Base-by-base conservation (phyloP, 2,797 vertebrate genomes). In the Myotis findleyi region DNA sequence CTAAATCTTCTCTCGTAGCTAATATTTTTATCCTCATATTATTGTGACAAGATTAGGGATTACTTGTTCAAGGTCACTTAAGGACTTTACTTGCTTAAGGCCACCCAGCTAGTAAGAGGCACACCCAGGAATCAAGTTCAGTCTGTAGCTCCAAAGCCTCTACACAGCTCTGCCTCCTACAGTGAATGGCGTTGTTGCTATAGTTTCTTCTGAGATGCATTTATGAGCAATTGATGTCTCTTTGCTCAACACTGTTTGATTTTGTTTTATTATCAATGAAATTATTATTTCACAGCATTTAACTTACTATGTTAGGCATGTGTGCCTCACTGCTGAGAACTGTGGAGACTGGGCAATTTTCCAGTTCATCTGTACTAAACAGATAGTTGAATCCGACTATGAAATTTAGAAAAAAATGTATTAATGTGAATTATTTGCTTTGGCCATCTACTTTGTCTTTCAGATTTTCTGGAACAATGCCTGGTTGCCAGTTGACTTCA, bases 351-450 rank as follows among this genome's bases (percentile, higher is more conserved):
- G 49, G 68, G 66, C 75, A 82, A 38, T 92, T 95, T 95, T 95
- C 92, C 91, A 93, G 2, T 86, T 92, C 66, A 88, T 82, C 41
- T 82, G 20, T 95, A 87, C 76, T 93, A 81, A 93, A 85, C 55
- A 82, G 83, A 90, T 38, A 94, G 80, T 85, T 77, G 84, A 87
- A 80, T 89, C 71, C 66, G 41, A 80, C 69, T 57, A 64, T 0
- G 1, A 82, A 82, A 41, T 97, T 90, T 82, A 72, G 76, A 73
- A 82, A 36, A 41, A 85, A 88, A 93, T 86, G 55, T 71, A 53
- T 75, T 82, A 76, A 91, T 86, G 27, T 93, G 57, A 93, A 80
- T 92, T 71, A 75, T 92, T 96, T 93, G 51, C 72, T 69, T 89
- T 93, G 73, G 79, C 59, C 53, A 69, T 55, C 75, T 81, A 55